phyloP scores from a whole-genome alignment of 2,797 vertebrate genomes.

The Oryzias dopingdopingensis region DNA sequence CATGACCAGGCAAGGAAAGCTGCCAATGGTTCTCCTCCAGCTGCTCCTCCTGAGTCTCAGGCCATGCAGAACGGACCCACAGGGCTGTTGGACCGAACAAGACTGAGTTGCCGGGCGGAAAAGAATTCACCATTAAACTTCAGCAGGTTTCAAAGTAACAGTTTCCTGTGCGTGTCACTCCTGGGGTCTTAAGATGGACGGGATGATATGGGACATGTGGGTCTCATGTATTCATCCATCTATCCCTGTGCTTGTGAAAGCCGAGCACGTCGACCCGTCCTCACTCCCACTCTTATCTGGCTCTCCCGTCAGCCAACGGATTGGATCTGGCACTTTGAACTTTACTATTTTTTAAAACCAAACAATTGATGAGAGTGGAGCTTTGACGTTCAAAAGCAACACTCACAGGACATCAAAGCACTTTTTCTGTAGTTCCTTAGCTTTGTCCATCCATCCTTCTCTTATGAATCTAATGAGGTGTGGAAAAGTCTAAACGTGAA shows the following conservation, averaged over 20 bases:
- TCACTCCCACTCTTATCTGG: neutral
- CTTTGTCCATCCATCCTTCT: conserved; percentile 17
- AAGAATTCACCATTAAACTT: conserved; percentile 33
- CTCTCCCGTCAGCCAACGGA: conserved; percentile 35
- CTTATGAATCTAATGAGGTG: conserved; percentile 57
- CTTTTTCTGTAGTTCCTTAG: conserved; percentile 9
- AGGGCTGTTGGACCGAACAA: conserved; percentile 14
- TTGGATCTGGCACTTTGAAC: conserved; percentile 37
- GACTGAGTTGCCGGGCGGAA: conserved; percentile 31
- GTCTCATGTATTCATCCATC: conserved; percentile 39
- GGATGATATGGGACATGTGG: conserved; percentile 32
- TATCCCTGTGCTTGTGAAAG: conserved; percentile 25
- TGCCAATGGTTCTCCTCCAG: conserved; percentile 44
- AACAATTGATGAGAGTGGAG: conserved; percentile 34
- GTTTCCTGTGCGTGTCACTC: conserved; percentile 7
- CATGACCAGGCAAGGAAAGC: conserved; percentile 36
- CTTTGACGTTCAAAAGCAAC: conserved; percentile 39
- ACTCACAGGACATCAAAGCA: conserved; percentile 22
- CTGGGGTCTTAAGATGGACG: conserved; percentile 4
- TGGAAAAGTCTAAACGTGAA: conserved; percentile 52
- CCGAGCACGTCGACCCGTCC: conserved; percentile 22
- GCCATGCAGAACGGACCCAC: conserved; percentile 26
- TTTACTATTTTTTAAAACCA: conserved; percentile 32
- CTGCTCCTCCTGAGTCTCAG: conserved; percentile 44
- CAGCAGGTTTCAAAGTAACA: conserved; percentile 13